Percentiles rank a stretch among this genome's conserved stretches.
Conservation (phyloP, 2,113 vertebrate genomes). For the Gobiocypris rarus region DNA sequence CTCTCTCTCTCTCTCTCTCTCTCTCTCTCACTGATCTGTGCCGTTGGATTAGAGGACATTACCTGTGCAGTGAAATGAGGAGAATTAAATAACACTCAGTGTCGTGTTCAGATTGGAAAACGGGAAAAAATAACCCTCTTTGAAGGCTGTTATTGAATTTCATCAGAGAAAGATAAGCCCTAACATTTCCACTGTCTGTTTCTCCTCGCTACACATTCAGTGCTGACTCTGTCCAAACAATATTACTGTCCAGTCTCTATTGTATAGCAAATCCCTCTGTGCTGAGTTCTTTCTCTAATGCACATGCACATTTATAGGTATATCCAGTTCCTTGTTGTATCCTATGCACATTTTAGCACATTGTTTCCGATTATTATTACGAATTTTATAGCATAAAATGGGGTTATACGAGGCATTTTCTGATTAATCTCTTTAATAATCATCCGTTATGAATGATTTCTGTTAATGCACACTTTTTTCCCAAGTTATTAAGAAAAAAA, state of each 20-base stretch:
- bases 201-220: slow-evolving; percentile 19
- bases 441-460: too few species aligned
- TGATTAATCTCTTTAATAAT: too few species aligned
- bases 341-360: background rate
- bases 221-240: slow-evolving; percentile 41
- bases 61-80: slow-evolving; percentile 66
- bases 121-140: slow-evolving; percentile 61
- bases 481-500: too few species aligned
- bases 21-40: slow-evolving; percentile 21
- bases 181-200: slow-evolving; percentile 37
- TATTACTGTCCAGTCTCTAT: slow-evolving; percentile 1
- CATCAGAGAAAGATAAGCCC: slow-evolving; percentile 55
- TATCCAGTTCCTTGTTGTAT: background rate
- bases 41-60: slow-evolving; percentile 70
- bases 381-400: background rate
- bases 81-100: slow-evolving; percentile 67
- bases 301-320: background rate
- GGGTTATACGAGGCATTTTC: too few species aligned
- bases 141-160: slow-evolving; percentile 71
- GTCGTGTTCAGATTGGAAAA: slow-evolving; percentile 63
- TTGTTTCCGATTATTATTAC: background rate
- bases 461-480: too few species aligned
- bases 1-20: slow-evolving; percentile 38
- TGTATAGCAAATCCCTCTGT: slow-evolving; percentile 11
- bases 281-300: background rate